phyloP scores from a whole-genome alignment of 30 jellyfish, hydroid and myxozoan species.

The Aurelia aurita region DNA sequence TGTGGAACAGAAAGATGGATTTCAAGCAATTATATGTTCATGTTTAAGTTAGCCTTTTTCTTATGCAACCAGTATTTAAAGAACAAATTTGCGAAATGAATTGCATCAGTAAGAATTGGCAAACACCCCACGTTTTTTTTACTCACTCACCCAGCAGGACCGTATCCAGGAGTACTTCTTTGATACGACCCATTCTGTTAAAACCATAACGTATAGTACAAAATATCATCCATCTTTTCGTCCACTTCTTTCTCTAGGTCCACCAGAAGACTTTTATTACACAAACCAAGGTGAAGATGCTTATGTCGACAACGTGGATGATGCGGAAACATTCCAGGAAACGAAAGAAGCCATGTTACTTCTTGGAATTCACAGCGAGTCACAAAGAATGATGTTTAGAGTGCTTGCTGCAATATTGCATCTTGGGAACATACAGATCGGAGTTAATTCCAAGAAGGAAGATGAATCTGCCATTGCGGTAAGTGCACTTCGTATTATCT shows the following conservation, averaged over 20 bases:
- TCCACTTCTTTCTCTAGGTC: slow-evolving; percentile 39
- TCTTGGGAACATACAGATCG: slow-evolving; percentile 81
- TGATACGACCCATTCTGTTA: no score
- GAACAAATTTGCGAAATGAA: no score
- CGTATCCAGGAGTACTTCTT: no score
- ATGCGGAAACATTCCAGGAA: slow-evolving; percentile 72
- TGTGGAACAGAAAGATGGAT: no score
- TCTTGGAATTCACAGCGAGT: slow-evolving; percentile 85
- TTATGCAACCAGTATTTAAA: no score
- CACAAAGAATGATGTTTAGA: slow-evolving; percentile 86
- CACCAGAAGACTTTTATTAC: slow-evolving; percentile 84
- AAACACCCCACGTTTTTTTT: no score
- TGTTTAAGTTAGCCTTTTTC: no score
- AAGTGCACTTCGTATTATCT: not conserved
- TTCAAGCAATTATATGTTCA: no score
- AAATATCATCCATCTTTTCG: no score
- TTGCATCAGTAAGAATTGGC: no score
- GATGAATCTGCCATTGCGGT: slow-evolving; percentile 83
- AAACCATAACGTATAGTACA: no score
- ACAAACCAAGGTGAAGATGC: slow-evolving; percentile 93
- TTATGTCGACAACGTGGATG: slow-evolving; percentile 78
- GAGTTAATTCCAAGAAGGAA: slow-evolving; percentile 45
- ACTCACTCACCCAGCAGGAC: no score
- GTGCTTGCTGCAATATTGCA: slow-evolving; percentile 88
- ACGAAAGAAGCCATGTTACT: slow-evolving; percentile 87